Evolutionary conservation across 1,140 invertebrate species (phyloP).

Genomic region (Chelonus insularis): DNA sequence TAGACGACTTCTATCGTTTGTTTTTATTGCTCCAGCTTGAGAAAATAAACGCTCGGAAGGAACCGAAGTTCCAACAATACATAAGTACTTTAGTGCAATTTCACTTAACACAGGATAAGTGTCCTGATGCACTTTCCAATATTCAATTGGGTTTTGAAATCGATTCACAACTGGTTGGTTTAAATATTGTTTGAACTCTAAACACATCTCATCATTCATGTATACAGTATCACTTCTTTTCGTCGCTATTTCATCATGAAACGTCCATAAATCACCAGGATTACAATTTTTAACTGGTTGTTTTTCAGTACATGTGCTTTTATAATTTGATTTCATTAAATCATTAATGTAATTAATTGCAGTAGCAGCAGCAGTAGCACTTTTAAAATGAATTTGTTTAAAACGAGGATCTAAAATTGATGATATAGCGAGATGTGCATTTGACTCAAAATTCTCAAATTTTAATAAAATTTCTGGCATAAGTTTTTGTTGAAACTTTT

Average conservation of each 20-base stretch:
- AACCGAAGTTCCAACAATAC: constrained; percentile 48
- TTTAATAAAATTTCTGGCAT: constrained; percentile 38
- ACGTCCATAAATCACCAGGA: background rate
- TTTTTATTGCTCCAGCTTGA: constrained; percentile 36
- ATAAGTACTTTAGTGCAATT: constrained; percentile 41
- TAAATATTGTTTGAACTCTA: constrained; percentile 11
- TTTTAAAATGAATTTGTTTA: constrained; percentile 43
- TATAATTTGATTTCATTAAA: background rate
- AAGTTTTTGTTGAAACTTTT: constrained; percentile 23
- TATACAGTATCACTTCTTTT: background rate
- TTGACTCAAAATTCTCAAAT: constrained; percentile 38
- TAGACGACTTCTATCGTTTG: constrained; percentile 19
- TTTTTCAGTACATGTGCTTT: background rate
- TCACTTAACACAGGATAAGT: constrained; percentile 42
- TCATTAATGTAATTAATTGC: background rate
- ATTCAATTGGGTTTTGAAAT: constrained; percentile 46
- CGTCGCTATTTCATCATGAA: background rate
- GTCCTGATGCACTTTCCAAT: constrained; percentile 45
- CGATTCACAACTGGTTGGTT: constrained; percentile 34
- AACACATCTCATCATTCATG: background rate
- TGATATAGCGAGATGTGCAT: constrained; percentile 36
- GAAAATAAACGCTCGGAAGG: constrained; percentile 50
- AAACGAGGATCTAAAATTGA: constrained; percentile 50
- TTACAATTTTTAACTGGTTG: background rate
- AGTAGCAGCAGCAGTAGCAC: background rate